These are phyloP conservation scores for Dryadula phaetusa DNA, from an alignment of 2,888 invertebrate species.

Conservation along the genomic window DNA sequence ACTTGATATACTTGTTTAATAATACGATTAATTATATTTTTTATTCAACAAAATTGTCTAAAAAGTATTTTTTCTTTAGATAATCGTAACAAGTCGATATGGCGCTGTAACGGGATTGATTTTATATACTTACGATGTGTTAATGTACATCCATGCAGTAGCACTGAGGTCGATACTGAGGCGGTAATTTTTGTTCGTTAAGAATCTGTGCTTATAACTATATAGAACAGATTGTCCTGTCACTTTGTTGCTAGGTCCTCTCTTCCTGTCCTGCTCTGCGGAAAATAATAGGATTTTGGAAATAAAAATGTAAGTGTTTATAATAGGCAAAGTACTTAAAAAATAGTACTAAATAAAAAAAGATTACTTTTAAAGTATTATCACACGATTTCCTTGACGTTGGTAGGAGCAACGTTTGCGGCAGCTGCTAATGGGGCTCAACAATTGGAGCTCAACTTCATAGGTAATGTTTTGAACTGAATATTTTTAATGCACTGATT, in stretches of 20 bases:
- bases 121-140: conserved; percentile 19
- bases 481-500: not conserved
- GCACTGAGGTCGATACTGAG: conserved; percentile 50
- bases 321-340: too few species aligned
- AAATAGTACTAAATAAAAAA: too few species aligned
- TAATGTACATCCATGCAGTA: conserved; percentile 11
- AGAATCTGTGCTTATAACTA: too few species aligned
- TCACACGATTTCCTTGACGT: conserved; percentile 63
- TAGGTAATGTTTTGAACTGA: conserved; percentile 53
- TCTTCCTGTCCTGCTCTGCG: too few species aligned
- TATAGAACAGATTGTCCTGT: too few species aligned
- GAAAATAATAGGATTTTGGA: too few species aligned
- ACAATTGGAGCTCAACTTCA: conserved; percentile 56
- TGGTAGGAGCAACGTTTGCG: conserved; percentile 74
- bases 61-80: not conserved
- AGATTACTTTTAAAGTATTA: conserved; percentile 54
- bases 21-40: too few species aligned
- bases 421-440: conserved; percentile 63
- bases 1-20: too few species aligned
- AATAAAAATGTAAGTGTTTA: too few species aligned
- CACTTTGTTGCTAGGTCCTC: too few species aligned
- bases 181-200: conserved; percentile 53
- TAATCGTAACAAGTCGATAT: conserved; percentile 15
- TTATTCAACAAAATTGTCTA: too few species aligned
- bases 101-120: conserved; percentile 31